Evolutionary conservation across 2,888 invertebrate genomes (phyloP).

Genomic region (Idaea straminata): DNA sequence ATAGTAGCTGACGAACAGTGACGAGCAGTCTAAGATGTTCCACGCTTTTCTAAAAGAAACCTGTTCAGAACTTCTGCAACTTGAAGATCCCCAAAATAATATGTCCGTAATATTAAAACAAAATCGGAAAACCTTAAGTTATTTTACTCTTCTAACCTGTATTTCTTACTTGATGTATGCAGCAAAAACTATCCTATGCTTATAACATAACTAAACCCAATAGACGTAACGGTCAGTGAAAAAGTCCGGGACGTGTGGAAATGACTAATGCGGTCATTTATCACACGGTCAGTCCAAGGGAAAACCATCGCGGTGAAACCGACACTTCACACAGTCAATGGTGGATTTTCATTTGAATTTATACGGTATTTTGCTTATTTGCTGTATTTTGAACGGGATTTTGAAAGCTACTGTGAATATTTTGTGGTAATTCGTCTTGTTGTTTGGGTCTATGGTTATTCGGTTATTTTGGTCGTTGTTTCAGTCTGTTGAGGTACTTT

Average conservation of each 20-base stretch:
- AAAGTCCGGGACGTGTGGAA: conserved; percentile 1
- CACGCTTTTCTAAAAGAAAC: too few relatives aligned
- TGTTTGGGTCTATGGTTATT: background rate
- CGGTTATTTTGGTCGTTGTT: too few relatives aligned
- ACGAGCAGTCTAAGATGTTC: too few relatives aligned
- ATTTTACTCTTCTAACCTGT: background rate
- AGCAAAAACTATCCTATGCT: background rate
- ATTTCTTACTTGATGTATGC: background rate
- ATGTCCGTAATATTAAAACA: too few relatives aligned
- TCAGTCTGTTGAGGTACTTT: too few relatives aligned
- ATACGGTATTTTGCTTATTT: background rate
- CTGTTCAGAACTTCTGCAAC: too few relatives aligned
- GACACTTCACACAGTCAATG: background rate
- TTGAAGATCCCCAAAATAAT: too few relatives aligned
- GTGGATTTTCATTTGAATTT: background rate
- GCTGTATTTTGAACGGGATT: background rate
- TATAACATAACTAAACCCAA: background rate
- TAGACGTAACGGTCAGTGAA: background rate
- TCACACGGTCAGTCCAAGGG: background rate
- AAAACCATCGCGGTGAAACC: background rate
- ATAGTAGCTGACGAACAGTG: too few relatives aligned
- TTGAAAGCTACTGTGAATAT: background rate
- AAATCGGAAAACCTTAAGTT: background rate
- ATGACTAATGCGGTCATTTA: conserved; percentile 1
- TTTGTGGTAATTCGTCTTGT: background rate